Conservation (phyloP, 2,888 invertebrate genomes). For the Saturnia pavonia region DNA sequence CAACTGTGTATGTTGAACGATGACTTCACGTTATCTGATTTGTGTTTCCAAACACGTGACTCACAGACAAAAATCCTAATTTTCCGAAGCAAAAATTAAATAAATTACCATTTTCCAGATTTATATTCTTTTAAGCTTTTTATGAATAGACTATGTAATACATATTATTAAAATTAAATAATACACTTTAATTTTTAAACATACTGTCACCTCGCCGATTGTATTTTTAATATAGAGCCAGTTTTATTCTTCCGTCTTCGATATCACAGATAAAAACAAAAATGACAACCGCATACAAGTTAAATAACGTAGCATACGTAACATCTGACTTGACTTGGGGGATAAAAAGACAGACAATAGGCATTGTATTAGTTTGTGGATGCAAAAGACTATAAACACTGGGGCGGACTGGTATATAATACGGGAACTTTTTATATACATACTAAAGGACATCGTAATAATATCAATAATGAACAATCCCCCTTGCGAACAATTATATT, state of each 20-base stretch:
- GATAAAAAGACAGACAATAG: conserved; percentile 1
- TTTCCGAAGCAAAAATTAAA: too few relatives aligned
- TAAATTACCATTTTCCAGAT: too few relatives aligned
- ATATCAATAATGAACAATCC: neutral
- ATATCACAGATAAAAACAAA: neutral
- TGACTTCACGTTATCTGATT: too few relatives aligned
- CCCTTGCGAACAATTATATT: neutral
- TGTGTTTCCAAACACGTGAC: too few relatives aligned
- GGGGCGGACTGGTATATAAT: neutral
- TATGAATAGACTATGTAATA: too few relatives aligned
- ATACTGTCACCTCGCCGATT: too few relatives aligned
- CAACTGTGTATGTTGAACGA: too few relatives aligned
- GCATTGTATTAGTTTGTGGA: neutral
- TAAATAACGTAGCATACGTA: neutral
- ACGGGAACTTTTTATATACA: neutral
- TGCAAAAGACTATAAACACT: neutral
- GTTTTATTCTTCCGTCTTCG: neutral
- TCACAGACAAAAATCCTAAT: too few relatives aligned
- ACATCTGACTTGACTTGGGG: neutral
- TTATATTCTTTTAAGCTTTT: too few relatives aligned
- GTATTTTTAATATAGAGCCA: too few relatives aligned
- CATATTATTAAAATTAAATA: too few relatives aligned
- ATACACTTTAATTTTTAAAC: too few relatives aligned
- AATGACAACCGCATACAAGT: neutral
- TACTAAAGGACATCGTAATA: neutral